Evolutionary conservation across 92 coral and sea anemone genomes (phyloP).

Genomic region (Actinostola sp.): DNA sequence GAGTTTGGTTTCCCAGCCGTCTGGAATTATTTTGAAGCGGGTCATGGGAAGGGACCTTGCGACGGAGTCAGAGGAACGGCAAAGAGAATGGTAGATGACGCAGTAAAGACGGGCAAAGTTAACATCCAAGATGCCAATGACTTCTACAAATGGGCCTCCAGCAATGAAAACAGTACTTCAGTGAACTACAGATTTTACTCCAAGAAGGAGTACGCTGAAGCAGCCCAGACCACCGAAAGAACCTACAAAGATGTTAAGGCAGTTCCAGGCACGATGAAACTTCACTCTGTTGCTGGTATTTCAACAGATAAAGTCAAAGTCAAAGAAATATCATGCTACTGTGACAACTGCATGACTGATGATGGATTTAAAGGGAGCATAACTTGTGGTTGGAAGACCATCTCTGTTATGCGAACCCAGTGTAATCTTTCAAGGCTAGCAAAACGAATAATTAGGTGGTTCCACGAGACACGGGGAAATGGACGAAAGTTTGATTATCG

Average conservation of each 20-base stretch:
- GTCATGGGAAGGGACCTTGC: slow-evolving; percentile 21
- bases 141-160: slow-evolving; percentile 51
- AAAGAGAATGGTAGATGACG: slow-evolving; percentile 53
- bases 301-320: slow-evolving; percentile 22
- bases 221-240: too few relatives aligned
- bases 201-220: slow-evolving; percentile 18
- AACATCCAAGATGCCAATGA: slow-evolving; percentile 50
- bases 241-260: too few relatives aligned
- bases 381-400: slow-evolving; percentile 28
- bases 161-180: slow-evolving; percentile 20
- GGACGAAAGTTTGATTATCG: too few relatives aligned
- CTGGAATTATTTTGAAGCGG: slow-evolving; percentile 66
- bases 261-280: slow-evolving; percentile 43
- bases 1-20: slow-evolving; percentile 31
- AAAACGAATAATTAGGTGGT: too few relatives aligned
- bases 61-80: slow-evolving; percentile 55
- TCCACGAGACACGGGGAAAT: too few relatives aligned
- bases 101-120: slow-evolving; percentile 37
- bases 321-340: slow-evolving; percentile 47
- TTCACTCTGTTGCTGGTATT: slow-evolving; percentile 34
- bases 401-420: too few relatives aligned
- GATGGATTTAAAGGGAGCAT: background rate
- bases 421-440: too few relatives aligned
- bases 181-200: slow-evolving; percentile 17
- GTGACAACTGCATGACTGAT: slow-evolving; percentile 35